Base-by-base conservation (phyloP, 2,797 vertebrate genomes). In the Pachyuromys duprasi region DNA sequence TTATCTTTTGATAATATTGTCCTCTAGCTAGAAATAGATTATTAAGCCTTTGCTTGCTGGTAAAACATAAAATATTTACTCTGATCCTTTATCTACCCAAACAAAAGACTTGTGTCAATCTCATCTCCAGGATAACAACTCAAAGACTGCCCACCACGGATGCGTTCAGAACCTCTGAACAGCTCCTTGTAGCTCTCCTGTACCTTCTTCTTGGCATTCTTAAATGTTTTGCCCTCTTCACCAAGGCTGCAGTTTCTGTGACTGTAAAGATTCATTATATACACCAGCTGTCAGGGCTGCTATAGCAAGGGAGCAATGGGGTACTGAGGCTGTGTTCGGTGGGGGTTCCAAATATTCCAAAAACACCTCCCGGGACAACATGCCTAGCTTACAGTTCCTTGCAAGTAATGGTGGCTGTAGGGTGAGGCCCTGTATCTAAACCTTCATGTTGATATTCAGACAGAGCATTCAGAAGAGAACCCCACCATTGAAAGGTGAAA, bases 211-310 rank as follows among this genome's bases (percentile, higher is more conserved):
- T 87, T 97, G 88, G 28, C 67, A 91, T 90, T 97, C 96, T 95
- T 94, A 72, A 96, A 93, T 55, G 3, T 26, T 90, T 94, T 95
- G 86, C 94, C 93, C 84, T 93, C 94, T 96, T 97, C 70, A 76
- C 78, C 93, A 96, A 67, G 33, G 91, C 89, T 57, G 65, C 76
- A 76, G 63, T 39, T 94, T 49, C 15, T 83, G 18, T 90, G 74
- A 75, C 45, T 79, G n/a, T 53, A 97, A 97, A 93, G 84, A 94
- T 57, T 95, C 17, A 26, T 96, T 96, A 93, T 28, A 65, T 1
- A 45, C 57, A 86, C 3, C 4, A 55, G 69, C 57, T 63, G 26
- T 39, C n/a, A 81, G 69, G 93, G 89, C 39, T 69, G 80, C 28
- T 22, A 8, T 18, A 26, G 86, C n/a, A 86, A 76, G 36, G 67